Evolutionary conservation across 2,113 vertebrate genomes (phyloP).

Genomic region (Protobothrops mucrosquamatus): DNA sequence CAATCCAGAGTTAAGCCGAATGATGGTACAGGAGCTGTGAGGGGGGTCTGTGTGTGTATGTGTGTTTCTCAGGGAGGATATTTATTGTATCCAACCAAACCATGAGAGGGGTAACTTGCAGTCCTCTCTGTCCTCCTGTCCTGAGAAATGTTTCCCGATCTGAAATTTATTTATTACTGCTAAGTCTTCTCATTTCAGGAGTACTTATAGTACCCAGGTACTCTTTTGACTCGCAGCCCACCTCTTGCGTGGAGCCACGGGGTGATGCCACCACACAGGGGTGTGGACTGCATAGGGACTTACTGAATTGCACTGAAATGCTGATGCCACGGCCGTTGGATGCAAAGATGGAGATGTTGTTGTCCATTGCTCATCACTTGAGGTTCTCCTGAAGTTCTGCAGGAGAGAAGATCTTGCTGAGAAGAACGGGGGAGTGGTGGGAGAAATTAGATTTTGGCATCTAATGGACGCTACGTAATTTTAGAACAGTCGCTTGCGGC

Average conservation of each 20-base stretch:
- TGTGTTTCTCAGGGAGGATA: constrained; percentile 5
- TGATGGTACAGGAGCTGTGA: not conserved
- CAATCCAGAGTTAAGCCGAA: not conserved
- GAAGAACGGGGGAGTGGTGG: not conserved
- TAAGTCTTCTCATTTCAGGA: not conserved
- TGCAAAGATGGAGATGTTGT: not conserved
- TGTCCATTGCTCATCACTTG: not conserved
- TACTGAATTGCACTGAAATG: not conserved
- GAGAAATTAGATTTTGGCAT: not conserved
- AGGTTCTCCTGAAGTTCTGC: not conserved
- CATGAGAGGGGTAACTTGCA: not conserved
- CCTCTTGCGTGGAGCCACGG: not conserved
- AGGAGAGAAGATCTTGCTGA: no score
- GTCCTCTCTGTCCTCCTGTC: not conserved
- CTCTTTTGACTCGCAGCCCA: not conserved
- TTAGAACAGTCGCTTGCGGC: not conserved
- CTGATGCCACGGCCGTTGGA: not conserved
- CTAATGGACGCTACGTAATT: not conserved
- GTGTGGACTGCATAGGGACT: not conserved
- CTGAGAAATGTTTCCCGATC: not conserved
- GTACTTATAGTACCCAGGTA: not conserved
- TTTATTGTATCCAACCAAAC: not conserved
- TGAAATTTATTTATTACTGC: constrained; percentile 13
- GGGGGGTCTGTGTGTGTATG: not conserved
- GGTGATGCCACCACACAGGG: not conserved